Conservation (phyloP, 1,140 invertebrate genomes). For the Zaprionus gabonicus region DNA sequence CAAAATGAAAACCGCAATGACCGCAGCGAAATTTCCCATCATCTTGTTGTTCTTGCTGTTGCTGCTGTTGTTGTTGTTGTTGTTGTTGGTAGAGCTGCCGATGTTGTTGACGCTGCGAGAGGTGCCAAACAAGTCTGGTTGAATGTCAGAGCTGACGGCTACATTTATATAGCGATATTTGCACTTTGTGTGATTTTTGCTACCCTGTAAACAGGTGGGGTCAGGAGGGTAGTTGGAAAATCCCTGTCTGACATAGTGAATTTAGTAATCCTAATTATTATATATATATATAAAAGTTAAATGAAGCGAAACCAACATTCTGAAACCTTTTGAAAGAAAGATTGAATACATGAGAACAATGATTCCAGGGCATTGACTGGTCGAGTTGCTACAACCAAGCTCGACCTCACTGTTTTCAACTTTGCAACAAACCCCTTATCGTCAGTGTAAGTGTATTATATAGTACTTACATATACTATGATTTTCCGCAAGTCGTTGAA, state of each 20-base stretch:
- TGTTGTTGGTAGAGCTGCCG: slow-evolving; percentile 13
- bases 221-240: neutral
- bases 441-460: slow-evolving; percentile 7
- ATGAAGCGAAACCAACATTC: too few species aligned
- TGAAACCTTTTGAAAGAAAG: too few species aligned
- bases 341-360: too few species aligned
- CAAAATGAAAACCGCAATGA: slow-evolving; percentile 52
- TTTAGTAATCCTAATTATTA: too few species aligned
- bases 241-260: too few species aligned
- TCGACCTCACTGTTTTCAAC: neutral
- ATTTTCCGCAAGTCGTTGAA: neutral
- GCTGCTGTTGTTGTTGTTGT: neutral
- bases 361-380: neutral
- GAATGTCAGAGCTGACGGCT: slow-evolving; percentile 24
- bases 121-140: slow-evolving; percentile 60
- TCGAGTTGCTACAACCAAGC: neutral
- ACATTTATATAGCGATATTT: slow-evolving; percentile 60
- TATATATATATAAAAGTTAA: too few species aligned
- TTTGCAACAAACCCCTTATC: slow-evolving; percentile 34
- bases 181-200: slow-evolving; percentile 30
- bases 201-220: neutral
- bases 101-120: slow-evolving; percentile 29
- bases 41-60: slow-evolving; percentile 14
- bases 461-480: neutral
- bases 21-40: slow-evolving; percentile 48